Conservation (phyloP, 2,113 vertebrate genomes). For the Synodontis membranacea region DNA sequence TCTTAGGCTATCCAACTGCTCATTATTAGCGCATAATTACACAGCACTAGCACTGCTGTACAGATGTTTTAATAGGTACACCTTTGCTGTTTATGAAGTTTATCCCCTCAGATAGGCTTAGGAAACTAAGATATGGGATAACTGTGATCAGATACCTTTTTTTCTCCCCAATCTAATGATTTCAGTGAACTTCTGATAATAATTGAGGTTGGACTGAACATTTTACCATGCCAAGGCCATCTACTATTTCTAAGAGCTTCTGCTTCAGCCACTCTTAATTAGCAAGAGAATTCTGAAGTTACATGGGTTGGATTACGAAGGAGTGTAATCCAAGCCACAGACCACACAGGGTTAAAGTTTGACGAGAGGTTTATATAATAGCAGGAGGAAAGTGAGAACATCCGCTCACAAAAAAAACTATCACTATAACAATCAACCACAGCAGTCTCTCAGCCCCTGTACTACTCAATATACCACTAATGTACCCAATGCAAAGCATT, state of each 20-base stretch:
- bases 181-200: background rate
- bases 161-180: background rate
- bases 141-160: background rate
- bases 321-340: conserved; percentile 22
- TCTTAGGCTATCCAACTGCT: conserved; percentile 11
- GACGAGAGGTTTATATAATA: conserved; percentile 47
- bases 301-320: conserved; percentile 40
- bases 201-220: background rate
- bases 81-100: background rate
- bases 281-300: conserved; percentile 27
- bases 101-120: background rate
- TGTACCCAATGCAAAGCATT: background rate
- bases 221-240: background rate
- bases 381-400: conserved; percentile 28
- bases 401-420: background rate
- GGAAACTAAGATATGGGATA: background rate
- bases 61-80: conserved; percentile 4
- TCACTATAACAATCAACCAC: background rate
- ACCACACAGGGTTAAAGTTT: conserved; percentile 53
- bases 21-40: conserved; percentile 27
- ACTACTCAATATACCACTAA: background rate
- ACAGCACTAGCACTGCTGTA: background rate
- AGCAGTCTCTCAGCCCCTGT: background rate
- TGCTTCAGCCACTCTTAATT: conserved; percentile 7
- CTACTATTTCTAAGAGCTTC: background rate